Evolutionary conservation across 2,888 invertebrate genomes (phyloP).

Genomic region (Drosophila robusta): DNA sequence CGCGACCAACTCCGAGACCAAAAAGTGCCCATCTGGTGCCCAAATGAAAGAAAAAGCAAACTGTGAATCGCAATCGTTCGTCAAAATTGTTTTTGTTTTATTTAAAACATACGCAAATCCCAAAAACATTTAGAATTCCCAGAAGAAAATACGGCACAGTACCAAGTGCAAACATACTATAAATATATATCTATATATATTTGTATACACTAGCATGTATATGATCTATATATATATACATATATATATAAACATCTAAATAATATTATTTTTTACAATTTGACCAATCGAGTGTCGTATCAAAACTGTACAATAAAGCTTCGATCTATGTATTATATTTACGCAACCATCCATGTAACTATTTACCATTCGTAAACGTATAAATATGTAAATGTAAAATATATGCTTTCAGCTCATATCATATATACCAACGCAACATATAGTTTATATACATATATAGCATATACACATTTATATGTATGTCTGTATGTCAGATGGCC

Average conservation of each 20-base stretch:
- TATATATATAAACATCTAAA: slow-evolving; percentile 9
- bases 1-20: slow-evolving; percentile 22
- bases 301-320: slow-evolving; percentile 63
- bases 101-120: slow-evolving; percentile 37
- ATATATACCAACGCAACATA: slow-evolving; percentile 29
- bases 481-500: slow-evolving; percentile 27
- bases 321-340: slow-evolving; percentile 49
- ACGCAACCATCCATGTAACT: slow-evolving; percentile 34
- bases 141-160: slow-evolving; percentile 37
- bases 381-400: slow-evolving; percentile 17
- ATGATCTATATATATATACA: not conserved
- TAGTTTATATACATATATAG: slow-evolving; percentile 7
- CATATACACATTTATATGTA: slow-evolving; percentile 7
- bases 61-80: slow-evolving; percentile 73
- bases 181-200: slow-evolving; percentile 13
- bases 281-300: slow-evolving; percentile 67
- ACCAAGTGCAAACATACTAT: slow-evolving; percentile 15
- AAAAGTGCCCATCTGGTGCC: slow-evolving; percentile 22
- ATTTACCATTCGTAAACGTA: slow-evolving; percentile 25
- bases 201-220: slow-evolving; percentile 7
- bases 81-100: slow-evolving; percentile 62
- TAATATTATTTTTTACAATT: slow-evolving; percentile 38
- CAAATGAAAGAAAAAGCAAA: slow-evolving; percentile 65
- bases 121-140: slow-evolving; percentile 39
- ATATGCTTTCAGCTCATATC: slow-evolving; percentile 54